Evolutionary conservation across 2,797 vertebrate genomes (phyloP), one percentile per base, ranked within the genome.

Genomic region (Protonibea diacanthus): DNA sequence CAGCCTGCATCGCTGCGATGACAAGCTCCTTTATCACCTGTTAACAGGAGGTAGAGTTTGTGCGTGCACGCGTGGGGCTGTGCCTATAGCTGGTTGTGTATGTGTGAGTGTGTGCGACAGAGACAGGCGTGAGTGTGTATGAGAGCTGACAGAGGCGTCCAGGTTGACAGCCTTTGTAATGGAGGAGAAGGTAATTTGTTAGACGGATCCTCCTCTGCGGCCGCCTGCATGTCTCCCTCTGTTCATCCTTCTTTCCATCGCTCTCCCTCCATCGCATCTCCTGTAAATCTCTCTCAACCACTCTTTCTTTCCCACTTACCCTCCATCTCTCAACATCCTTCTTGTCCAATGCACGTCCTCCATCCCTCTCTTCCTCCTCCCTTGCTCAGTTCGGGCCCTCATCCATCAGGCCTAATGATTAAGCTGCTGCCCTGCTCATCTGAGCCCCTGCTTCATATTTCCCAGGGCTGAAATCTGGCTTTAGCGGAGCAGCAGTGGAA

Each of bases 131-230:
- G 89, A 92, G 80, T 86, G 88, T 92, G 90, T 94, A 96, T 95
- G 90, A 93, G 92, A 94, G 89, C 91, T 95, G 95, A 96, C 95
- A 95, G 78, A 84, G 81, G 88, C 72, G 82, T 89, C 89, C 93
- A 82, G 86, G 92, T 95, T 93, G 89, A 95, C 95, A 94, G 89
- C 85, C 94, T 93, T 94, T 94, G 94, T 95, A 96, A 94, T 95
- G 81, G 90, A 93, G 80, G 91, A 87, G 92, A 95, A 93, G 94
- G 91, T 95, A 94, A 97, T 96, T 97, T 97, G 93, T 93, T 91
- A 94, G 83, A 92, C 87, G 93, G 94, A 94, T 95, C 91, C 89
- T 93, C 86, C 83, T 87, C 82, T 72, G 83, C 87, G 89, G 84
- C 89, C 93, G 87, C 92, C 93, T 87, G 91, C 88, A 74, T 48